Conservation (phyloP, 2,797 vertebrate species). For the Amniataba percoides region DNA sequence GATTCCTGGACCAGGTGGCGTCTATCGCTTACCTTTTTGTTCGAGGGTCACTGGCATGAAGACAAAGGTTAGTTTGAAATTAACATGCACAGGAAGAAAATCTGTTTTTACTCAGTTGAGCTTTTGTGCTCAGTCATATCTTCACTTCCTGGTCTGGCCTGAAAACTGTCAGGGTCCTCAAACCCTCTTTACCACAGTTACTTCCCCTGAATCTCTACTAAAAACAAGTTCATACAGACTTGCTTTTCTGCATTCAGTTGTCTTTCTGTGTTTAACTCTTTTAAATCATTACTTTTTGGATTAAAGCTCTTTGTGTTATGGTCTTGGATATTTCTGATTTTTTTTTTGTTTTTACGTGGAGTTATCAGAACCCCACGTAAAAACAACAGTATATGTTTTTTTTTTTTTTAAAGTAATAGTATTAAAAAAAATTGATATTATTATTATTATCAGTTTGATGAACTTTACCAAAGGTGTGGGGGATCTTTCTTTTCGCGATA, state of each 20-base stretch:
- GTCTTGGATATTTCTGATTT: neutral
- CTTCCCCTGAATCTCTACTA: neutral
- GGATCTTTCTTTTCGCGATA: too few relatives aligned
- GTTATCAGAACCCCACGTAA: too few relatives aligned
- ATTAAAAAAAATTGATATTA: too few relatives aligned
- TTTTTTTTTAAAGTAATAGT: too few relatives aligned
- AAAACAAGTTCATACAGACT: too few relatives aligned
- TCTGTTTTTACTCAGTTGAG: too few relatives aligned
- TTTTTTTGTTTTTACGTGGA: neutral
- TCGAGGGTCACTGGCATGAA: neutral
- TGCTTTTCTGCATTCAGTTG: neutral
- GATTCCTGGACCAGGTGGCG: neutral
- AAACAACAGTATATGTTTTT: too few relatives aligned
- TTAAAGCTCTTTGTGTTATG: neutral
- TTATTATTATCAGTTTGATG: neutral
- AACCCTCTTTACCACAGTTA: neutral
- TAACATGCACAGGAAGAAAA: too few relatives aligned
- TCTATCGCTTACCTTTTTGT: neutral
- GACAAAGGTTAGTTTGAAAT: neutral
- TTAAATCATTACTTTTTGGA: neutral
- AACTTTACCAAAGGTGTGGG: neutral
- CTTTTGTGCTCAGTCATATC: neutral
- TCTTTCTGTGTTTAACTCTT: neutral
- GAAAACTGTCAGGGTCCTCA: neutral
- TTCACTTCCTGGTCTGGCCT: neutral